A percentile compares a stretch with the other conserved stretches of the same genome.
These are phyloP conservation scores for Oreonectes daqikongensis DNA, from an alignment of 2,797 vertebrate genomes.

Conservation along the genomic window DNA sequence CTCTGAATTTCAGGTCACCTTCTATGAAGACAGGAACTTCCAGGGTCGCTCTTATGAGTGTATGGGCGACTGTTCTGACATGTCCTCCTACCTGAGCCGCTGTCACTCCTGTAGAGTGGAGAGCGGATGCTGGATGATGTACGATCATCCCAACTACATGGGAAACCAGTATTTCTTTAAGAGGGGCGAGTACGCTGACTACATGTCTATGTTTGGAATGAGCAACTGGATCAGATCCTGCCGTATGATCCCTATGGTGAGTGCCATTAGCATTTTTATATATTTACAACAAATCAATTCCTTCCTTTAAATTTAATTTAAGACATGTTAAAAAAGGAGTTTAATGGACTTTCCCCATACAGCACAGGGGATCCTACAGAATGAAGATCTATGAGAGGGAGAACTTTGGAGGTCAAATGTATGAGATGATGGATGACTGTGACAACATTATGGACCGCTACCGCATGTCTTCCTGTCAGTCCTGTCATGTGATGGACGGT, in stretches of 20 bases:
- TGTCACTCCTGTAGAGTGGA: slow-evolving; percentile 58
- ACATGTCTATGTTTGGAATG: slow-evolving; percentile 60
- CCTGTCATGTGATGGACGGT: slow-evolving; percentile 75
- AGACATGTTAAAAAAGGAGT: no score
- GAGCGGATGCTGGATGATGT: slow-evolving; percentile 62
- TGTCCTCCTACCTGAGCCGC: slow-evolving; percentile 54
- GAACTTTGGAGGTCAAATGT: slow-evolving; percentile 75
- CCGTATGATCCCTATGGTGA: slow-evolving; percentile 56
- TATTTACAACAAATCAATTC: no score
- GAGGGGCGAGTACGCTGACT: slow-evolving; percentile 64
- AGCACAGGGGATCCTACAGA: slow-evolving; percentile 74
- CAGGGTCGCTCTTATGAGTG: slow-evolving; percentile 56
- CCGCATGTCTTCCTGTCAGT: slow-evolving; percentile 75
- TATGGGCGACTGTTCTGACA: slow-evolving; percentile 42
- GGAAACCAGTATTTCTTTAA: slow-evolving; percentile 61
- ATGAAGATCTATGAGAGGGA: slow-evolving; percentile 72
- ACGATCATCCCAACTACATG: slow-evolving; percentile 61
- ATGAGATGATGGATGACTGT: slow-evolving; percentile 76
- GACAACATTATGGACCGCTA: slow-evolving; percentile 72
- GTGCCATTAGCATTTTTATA: no score
- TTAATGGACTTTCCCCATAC: no score
- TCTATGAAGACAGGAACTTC: slow-evolving; percentile 55
- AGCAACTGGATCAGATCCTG: slow-evolving; percentile 60
- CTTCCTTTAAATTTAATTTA: no score
- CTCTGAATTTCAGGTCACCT: slow-evolving; percentile 38